Evolutionary conservation across 1,140 invertebrate genomes (phyloP).

Genomic region (Colletes gigas): DNA sequence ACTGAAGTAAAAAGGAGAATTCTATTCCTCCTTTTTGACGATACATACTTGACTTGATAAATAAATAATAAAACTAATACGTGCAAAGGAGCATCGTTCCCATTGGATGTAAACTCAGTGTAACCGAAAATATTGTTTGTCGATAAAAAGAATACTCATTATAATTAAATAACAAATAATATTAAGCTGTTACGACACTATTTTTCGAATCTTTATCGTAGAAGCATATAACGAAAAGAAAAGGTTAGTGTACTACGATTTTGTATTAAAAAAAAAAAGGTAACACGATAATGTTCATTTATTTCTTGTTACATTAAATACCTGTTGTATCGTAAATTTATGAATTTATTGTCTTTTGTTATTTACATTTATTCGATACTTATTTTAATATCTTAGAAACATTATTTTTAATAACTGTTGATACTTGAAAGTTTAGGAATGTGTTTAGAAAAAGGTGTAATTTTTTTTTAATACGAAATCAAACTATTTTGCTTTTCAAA

Average conservation of each 20-base stretch:
- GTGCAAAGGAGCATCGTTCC: conserved; percentile 1
- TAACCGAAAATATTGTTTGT: conserved; percentile 33
- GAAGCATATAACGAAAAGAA: conserved; percentile 17
- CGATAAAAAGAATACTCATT: conserved; percentile 38
- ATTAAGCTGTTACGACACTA: conserved; percentile 45
- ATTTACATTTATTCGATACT: background rate
- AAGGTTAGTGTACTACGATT: conserved; percentile 25
- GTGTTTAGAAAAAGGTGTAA: background rate
- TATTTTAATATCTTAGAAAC: too few species aligned
- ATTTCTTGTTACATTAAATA: background rate
- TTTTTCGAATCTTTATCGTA: conserved; percentile 50
- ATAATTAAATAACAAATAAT: conserved; percentile 31
- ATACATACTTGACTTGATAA: conserved; percentile 4
- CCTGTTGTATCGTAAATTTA: background rate
- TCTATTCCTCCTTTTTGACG: background rate
- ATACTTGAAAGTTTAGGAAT: background rate
- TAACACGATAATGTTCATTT: background rate
- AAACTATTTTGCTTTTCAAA: conserved; percentile 12
- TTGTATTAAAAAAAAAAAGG: conserved; percentile 30
- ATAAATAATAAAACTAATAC: background rate
- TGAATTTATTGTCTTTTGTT: background rate
- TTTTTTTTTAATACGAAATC: conserved; percentile 28
- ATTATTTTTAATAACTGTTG: background rate
- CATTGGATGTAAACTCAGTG: conserved; percentile 1
- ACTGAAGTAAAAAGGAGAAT: background rate